Conservation (phyloP, 2,797 vertebrate genomes). For the Hippopotamyrus pictus region DNA sequence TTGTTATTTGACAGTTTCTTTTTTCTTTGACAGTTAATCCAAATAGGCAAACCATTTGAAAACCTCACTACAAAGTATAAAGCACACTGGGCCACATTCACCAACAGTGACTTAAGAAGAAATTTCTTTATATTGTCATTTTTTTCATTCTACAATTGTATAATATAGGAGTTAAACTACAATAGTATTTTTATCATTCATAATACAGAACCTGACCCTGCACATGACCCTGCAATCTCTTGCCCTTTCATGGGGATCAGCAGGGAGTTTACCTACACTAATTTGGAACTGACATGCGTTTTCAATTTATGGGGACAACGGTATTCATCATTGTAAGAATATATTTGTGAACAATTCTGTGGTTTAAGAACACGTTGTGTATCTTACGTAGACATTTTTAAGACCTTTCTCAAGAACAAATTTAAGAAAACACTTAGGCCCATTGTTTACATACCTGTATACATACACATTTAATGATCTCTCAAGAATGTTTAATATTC, state of each 20-base stretch:
- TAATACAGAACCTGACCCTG: not conserved
- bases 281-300: not conserved
- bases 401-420: not conserved
- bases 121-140: not conserved
- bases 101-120: not conserved
- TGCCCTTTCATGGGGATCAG: not conserved
- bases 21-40: not conserved
- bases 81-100: not conserved
- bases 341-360: not conserved
- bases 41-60: not conserved
- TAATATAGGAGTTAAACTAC: not conserved
- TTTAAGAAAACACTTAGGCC: not conserved
- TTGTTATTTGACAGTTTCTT: not conserved
- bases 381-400: not conserved
- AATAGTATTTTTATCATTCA: not conserved
- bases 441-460: not conserved
- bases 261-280: not conserved
- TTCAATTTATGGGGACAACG: not conserved
- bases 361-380: not conserved
- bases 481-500: not conserved
- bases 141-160: not conserved
- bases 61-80: not conserved
- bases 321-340: not conserved
- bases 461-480: not conserved
- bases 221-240: not conserved